Percentiles rank a stretch among this genome's conserved stretches.
phyloP scores from a whole-genome alignment of 1,140 invertebrate genomes.

The Euschistus heros region DNA sequence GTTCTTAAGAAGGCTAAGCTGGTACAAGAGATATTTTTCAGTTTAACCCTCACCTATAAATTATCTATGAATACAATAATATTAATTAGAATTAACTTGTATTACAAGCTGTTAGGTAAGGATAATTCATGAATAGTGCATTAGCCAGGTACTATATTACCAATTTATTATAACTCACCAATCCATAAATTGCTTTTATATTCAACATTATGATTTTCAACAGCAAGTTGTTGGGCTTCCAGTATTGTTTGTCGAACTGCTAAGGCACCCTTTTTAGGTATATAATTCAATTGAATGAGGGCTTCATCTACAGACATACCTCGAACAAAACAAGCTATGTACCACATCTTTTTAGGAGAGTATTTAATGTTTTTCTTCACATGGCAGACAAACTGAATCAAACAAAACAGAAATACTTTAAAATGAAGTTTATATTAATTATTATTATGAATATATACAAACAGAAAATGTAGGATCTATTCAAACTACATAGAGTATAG shows the following conservation, averaged over 20 bases:
- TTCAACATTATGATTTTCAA: conserved; percentile 85
- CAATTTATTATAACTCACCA: conserved; percentile 49
- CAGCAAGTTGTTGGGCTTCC: conserved; percentile 81
- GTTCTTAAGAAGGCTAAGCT: too few species aligned
- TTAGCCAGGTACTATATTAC: too few species aligned
- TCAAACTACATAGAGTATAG: neutral
- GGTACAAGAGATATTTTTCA: too few species aligned
- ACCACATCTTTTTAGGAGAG: conserved; percentile 85
- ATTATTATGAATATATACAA: neutral
- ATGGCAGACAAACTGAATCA: conserved; percentile 74
- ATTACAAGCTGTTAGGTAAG: too few species aligned
- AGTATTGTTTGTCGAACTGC: conserved; percentile 68
- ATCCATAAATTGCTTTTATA: conserved; percentile 94
- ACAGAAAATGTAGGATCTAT: neutral
- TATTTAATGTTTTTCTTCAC: conserved; percentile 75
- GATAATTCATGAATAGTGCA: too few species aligned
- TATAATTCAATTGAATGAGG: conserved; percentile 75
- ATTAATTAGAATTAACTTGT: too few species aligned
- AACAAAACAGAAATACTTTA: conserved; percentile 24
- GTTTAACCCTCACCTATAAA: too few species aligned
- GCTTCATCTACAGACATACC: conserved; percentile 92
- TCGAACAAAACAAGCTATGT: conserved; percentile 70
- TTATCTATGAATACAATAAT: too few species aligned
- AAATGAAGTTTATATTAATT: neutral
- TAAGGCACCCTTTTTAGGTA: conserved; percentile 69